Evolutionary conservation across 2,888 invertebrate genomes (phyloP).

Genomic region (Dascillus cervinus): DNA sequence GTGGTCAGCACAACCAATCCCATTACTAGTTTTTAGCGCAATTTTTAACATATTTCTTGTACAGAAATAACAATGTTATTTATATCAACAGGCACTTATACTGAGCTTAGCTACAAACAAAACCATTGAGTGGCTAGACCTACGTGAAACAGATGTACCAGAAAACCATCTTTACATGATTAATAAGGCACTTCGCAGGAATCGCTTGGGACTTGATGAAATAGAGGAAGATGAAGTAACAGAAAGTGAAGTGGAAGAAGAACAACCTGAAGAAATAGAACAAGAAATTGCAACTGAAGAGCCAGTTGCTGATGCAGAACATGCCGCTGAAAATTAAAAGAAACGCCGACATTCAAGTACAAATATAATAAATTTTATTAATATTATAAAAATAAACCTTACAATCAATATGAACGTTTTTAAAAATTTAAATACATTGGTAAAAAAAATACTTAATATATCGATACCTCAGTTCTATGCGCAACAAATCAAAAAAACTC

Average conservation of each 20-base stretch:
- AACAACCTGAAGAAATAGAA: constrained; percentile 5
- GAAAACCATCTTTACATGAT: constrained; percentile 42
- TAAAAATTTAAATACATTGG: too few relatives aligned
- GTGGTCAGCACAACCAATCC: too few relatives aligned
- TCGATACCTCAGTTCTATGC: too few relatives aligned
- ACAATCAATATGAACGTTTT: too few relatives aligned
- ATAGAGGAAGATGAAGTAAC: constrained; percentile 10
- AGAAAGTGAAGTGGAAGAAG: constrained; percentile 9
- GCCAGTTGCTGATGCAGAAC: background rate
- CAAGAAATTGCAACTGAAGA: constrained; percentile 4
- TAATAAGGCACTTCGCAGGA: constrained; percentile 44
- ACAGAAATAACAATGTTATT: too few relatives aligned
- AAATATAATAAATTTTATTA: too few relatives aligned
- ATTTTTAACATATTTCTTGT: too few relatives aligned
- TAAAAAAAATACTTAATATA: too few relatives aligned
- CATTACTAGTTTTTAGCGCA: too few relatives aligned
- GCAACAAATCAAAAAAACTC: too few relatives aligned
- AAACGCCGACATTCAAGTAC: too few relatives aligned
- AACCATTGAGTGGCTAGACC: constrained; percentile 30
- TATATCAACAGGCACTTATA: constrained; percentile 6
- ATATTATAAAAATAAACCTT: too few relatives aligned
- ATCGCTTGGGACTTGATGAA: constrained; percentile 28
- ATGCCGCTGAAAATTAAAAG: background rate
- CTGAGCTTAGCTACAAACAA: constrained; percentile 22
- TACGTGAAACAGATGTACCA: constrained; percentile 43